These are phyloP conservation scores for Dipus sagitta DNA, from an alignment of 2,797 vertebrate species.

Conservation along the genomic window DNA sequence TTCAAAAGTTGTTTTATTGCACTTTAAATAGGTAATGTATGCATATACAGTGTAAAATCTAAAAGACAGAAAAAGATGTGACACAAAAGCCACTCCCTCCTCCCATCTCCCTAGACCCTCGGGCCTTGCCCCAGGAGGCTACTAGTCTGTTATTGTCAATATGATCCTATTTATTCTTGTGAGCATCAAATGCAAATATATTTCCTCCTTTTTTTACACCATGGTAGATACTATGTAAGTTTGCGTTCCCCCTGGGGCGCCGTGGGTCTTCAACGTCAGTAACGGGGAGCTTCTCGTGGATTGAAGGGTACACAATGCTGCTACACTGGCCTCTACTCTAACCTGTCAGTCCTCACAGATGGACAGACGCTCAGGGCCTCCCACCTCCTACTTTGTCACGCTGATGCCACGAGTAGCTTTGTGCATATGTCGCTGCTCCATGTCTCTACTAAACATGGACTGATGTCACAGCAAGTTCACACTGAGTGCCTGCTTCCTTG, in stretches of 20 bases:
- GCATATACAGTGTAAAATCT: slow-evolving; percentile 4
- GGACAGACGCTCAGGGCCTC: neutral
- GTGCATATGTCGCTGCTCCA: neutral
- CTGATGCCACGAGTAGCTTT: rapidly evolving
- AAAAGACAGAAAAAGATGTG: neutral
- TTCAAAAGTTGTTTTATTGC: slow-evolving; percentile 8
- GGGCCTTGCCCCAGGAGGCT: neutral
- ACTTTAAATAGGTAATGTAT: slow-evolving; percentile 41
- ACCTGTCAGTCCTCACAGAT: too few relatives aligned
- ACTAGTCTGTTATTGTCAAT: neutral
- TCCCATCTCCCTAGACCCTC: neutral
- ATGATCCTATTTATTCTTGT: neutral
- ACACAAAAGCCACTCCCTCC: neutral
- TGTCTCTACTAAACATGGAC: too few relatives aligned
- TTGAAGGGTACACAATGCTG: neutral
- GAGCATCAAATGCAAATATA: neutral
- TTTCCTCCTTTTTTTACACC: neutral
- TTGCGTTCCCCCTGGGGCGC: neutral
- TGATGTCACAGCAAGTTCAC: rapidly evolving
- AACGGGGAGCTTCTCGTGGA: slow-evolving; percentile 40
- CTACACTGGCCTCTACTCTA: neutral
- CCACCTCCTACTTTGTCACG: neutral
- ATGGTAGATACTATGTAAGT: neutral
- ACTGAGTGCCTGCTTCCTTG: neutral
- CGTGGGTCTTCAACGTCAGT: neutral